Conservation (phyloP, 92 coral and sea anemone genomes). For the Zoanthus gigantus region DNA sequence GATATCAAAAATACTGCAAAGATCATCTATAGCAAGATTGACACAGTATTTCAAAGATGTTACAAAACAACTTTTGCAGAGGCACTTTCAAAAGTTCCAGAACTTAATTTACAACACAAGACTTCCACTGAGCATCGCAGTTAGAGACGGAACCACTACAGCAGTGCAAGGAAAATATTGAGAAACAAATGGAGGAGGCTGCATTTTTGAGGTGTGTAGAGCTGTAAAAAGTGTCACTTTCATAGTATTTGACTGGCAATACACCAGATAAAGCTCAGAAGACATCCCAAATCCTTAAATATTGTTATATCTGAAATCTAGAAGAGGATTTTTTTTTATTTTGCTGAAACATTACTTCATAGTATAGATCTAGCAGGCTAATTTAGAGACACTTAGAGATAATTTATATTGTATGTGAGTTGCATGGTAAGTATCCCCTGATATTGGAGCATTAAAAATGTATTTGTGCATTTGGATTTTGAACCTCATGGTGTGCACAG, state of each 20-base stretch:
- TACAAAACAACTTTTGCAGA: slow-evolving; percentile 1
- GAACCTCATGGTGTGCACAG: neutral
- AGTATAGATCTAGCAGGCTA: slow-evolving; percentile 1
- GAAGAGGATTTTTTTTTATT: slow-evolving; percentile 2
- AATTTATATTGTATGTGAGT: slow-evolving; percentile 4
- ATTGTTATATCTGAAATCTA: neutral
- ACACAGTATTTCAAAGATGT: neutral
- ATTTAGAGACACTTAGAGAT: neutral
- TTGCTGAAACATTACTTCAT: neutral
- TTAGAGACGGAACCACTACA: neutral
- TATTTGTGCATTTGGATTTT: neutral
- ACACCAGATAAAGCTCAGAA: neutral
- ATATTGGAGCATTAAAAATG: neutral
- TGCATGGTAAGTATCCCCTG: neutral
- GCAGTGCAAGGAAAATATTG: slow-evolving; percentile 1
- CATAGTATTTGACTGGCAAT: neutral
- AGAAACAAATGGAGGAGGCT: slow-evolving; percentile 11
- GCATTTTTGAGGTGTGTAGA: slow-evolving; percentile 15
- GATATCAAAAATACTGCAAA: neutral
- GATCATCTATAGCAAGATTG: slow-evolving; percentile 8
- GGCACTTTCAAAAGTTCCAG: slow-evolving; percentile 3
- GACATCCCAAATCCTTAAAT: neutral
- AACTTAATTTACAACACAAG: slow-evolving; percentile 10
- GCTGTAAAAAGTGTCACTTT: slow-evolving; percentile 10
- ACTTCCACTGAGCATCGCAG: neutral